Evolutionary conservation across 2,113 vertebrate species (phyloP), one percentile per base, ranked within the genome.

Genomic region (Python bivittatus): DNA sequence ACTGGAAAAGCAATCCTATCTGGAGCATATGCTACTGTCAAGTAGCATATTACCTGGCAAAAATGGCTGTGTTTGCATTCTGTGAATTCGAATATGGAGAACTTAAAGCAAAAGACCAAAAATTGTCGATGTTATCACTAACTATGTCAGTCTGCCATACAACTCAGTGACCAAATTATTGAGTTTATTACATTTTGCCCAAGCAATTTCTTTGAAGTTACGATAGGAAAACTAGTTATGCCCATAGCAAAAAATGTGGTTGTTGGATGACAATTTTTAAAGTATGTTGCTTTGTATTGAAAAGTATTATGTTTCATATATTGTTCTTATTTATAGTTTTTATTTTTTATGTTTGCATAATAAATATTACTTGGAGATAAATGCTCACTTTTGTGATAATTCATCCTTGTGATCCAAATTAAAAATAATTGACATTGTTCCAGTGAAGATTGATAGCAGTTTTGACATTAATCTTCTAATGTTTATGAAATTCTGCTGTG

Each of bases 41-140:
- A 12, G 61, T 22, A 9, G 64, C 58, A 29, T 27, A 48, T 93
- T 94, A 92, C 54, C 88, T 90, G 84, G 85, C 83, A 95, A 94
- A 95, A 93, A 17, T 79, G 23, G 0, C 60, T 88, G 86, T 91
- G 2, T 92, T 33, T 64, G 48, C 90, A 90, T 93, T 95, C 33
- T 91, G 58, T 92, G 52, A 61, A 33, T 29, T 94, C 27, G 94
- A 90, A 12, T 93, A 72, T 22, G 89, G 83, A 60, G 84, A 25
- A 3, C 92, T 85, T 94, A 90, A 91, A 94, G 90, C 9, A 90
- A 91, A 64, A 94, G 44, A 87, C 42, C n/a, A 79, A 84, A 91
- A 94, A 94, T 84, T 89, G 9, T 72, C 91, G 84, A 54, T 83
- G 38, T 79, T 92, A 25, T 83, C 90, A 9, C 2, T 85, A 94